Evolutionary conservation across 2,888 invertebrate species (phyloP).

Genomic region (Itoplectis maculator): DNA sequence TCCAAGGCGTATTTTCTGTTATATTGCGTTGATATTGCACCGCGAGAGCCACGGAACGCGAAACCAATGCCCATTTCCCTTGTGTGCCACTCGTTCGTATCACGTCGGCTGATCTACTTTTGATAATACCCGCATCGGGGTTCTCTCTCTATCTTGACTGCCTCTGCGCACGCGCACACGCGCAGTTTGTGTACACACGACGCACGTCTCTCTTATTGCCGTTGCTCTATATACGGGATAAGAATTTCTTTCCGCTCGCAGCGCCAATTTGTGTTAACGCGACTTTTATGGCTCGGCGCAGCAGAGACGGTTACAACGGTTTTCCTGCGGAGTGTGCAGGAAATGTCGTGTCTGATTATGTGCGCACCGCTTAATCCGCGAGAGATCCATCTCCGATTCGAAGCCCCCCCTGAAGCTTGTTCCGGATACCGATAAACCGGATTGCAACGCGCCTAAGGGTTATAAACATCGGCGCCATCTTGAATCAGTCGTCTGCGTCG

Average conservation of each 20-base stretch:
- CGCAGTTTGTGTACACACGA: not conserved
- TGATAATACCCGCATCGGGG: conserved; percentile 14
- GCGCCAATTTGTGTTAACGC: conserved; percentile 10
- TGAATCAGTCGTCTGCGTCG: no score
- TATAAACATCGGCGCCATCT: not conserved
- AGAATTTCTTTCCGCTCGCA: not conserved
- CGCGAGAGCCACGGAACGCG: not conserved
- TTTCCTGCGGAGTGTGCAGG: not conserved
- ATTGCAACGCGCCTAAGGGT: not conserved
- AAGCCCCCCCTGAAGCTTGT: conserved; percentile 8
- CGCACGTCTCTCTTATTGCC: not conserved
- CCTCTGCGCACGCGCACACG: not conserved
- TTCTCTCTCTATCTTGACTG: conserved; percentile 1
- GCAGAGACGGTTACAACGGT: not conserved
- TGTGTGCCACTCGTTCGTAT: not conserved
- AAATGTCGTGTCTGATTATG: conserved; percentile 9
- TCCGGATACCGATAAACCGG: conserved; percentile 12
- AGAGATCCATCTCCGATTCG: not conserved
- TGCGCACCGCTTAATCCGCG: not conserved
- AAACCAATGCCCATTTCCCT: not conserved
- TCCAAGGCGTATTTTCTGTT: conserved; percentile 2
- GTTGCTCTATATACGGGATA: not conserved
- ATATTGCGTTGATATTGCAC: no score
- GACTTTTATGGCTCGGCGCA: conserved; percentile 15
- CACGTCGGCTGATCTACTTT: conserved; percentile 18